Base-by-base conservation (phyloP, 2,888 invertebrate species). In the Harmothoe impar region DNA sequence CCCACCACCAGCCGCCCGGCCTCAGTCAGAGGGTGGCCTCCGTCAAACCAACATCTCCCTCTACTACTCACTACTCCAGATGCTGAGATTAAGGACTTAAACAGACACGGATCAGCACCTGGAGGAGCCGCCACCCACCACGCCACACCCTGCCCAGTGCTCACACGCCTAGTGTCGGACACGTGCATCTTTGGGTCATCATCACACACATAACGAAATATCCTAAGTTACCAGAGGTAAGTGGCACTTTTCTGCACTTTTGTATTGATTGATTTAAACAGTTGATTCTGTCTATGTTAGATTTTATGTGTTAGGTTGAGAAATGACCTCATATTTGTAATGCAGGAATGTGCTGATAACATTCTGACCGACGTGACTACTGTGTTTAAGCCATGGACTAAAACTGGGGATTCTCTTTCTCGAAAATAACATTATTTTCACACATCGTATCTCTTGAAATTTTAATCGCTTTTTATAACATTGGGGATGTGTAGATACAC, bases 31-130 rank as follows among this genome's bases (percentile, higher is more conserved):
- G 33, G 35, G 33, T 33, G 12, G 81, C 81, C 81, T 81, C 35
- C 81, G 81, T n/a, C 81, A 81, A 81, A 81, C 81, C 81, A 17
- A 35, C 81, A 81, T 81, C 81, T 81, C 35, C 81, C 20, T 81
- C 35, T 81, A 81, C 81, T 81, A 81, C 81, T 81, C 25, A 81
- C 81, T 35, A 33, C 43, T 29, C 25, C 29, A 72, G 72, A n/a
- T n/a, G n/a, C 72, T 29, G 29, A 72, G 72, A 72, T 72, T 72
- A 72, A 72, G 72, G 72, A 72, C 72, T 72, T 72, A 72, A n/a
- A 62, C 72, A 72, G 62, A 62, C 62, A 62, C 20, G 62, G 62
- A 62, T 62, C 62, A 62, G 62, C 62, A 15, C 62, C 7, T 12
- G 62, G n/a, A n/a, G n/a, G 62, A 20, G n/a, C 62, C 62, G 62